Conservation (phyloP, 2,797 vertebrate species). For the Bradypus variegatus region DNA sequence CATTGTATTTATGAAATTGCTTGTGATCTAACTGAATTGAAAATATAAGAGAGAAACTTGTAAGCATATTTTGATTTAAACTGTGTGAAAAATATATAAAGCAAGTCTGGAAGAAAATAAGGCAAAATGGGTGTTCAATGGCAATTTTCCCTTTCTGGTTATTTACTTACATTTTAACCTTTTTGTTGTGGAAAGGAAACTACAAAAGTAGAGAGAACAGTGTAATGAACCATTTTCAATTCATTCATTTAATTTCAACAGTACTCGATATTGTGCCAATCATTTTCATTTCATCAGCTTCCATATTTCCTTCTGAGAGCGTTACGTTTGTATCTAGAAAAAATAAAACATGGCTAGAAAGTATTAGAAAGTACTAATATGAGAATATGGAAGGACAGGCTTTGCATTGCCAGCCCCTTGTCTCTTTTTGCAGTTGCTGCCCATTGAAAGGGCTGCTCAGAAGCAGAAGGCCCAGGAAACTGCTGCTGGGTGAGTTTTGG, state of each 20-base stretch:
- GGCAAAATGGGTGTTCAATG: not conserved
- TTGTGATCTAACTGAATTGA: not conserved
- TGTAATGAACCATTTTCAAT: not conserved
- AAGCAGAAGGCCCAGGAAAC: constrained; percentile 77
- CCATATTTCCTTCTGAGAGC: not conserved
- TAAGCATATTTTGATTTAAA: not conserved
- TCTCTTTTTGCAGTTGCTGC: constrained; percentile 82
- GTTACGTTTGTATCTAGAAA: not conserved
- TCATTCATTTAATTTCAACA: not conserved
- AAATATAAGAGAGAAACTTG: not conserved
- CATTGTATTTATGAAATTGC: not conserved
- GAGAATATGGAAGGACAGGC: not conserved
- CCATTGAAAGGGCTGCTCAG: constrained; percentile 90
- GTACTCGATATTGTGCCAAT: not conserved
- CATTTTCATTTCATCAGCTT: not conserved
- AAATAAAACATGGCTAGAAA: not conserved
- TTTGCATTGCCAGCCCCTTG: rapidly evolving
- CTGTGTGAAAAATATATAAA: not conserved
- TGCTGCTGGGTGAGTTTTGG: not conserved
- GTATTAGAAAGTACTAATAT: not conserved
- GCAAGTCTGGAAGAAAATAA: not conserved
- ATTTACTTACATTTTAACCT: not conserved
- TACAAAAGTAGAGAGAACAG: not conserved
- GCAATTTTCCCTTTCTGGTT: not conserved
- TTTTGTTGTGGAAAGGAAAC: not conserved